Conservation (phyloP, 2,113 vertebrate genomes). For the Notarius lentiginosus region DNA sequence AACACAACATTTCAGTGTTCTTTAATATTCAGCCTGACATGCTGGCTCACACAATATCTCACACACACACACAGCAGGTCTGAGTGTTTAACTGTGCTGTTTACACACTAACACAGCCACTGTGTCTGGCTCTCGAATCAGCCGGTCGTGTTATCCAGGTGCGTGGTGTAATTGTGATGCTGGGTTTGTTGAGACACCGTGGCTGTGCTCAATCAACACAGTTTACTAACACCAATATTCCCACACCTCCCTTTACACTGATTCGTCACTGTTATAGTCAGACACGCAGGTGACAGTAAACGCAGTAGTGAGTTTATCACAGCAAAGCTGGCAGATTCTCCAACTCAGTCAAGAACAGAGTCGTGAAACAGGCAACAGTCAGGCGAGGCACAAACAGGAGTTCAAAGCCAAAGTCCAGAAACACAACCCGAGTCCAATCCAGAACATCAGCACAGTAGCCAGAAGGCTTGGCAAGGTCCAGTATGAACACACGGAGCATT, state of each 20-base stretch:
- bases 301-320: too few species aligned
- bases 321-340: too few species aligned
- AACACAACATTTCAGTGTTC: not conserved
- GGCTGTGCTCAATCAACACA: not conserved
- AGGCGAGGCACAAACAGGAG: too few species aligned
- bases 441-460: too few species aligned
- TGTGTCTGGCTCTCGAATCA: constrained; percentile 45
- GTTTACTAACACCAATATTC: not conserved
- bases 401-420: too few species aligned
- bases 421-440: too few species aligned
- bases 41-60: not conserved
- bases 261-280: too few species aligned
- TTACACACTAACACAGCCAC: not conserved
- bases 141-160: not conserved
- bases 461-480: too few species aligned
- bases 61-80: constrained; percentile 59
- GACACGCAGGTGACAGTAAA: too few species aligned
- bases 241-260: not conserved
- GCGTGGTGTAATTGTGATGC: constrained; percentile 23
- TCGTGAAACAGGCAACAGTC: too few species aligned
- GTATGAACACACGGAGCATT: too few species aligned
- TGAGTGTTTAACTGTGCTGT: constrained; percentile 9
- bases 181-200: not conserved
- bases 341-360: too few species aligned
- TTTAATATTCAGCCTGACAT: not conserved